phyloP scores from a whole-genome alignment of 2,888 invertebrate species.

The Elmis aenea region DNA sequence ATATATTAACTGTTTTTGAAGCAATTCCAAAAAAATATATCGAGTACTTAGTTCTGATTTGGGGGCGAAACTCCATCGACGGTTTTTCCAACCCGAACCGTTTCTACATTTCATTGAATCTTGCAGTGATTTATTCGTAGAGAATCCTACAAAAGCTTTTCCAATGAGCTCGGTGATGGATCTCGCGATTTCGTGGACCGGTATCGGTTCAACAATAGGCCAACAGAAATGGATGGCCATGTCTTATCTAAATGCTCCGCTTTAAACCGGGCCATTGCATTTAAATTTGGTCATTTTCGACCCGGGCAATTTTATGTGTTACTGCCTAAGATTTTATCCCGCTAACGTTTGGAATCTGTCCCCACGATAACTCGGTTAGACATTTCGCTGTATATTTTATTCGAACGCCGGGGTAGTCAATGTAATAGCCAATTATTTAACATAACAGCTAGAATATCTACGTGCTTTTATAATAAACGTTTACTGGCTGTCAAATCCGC shows the following conservation, averaged over 20 bases:
- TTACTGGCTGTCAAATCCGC: too few species aligned
- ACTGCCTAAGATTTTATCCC: conserved; percentile 10
- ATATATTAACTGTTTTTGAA: too few species aligned
- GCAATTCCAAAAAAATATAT: too few species aligned
- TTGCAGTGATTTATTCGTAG: background rate
- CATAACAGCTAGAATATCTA: too few species aligned
- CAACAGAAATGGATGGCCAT: conserved; percentile 40
- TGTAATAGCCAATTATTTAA: too few species aligned
- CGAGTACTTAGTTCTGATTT: too few species aligned
- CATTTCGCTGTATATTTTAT: too few species aligned
- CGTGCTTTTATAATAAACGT: too few species aligned
- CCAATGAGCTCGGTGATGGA: too few species aligned
- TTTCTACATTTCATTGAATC: background rate
- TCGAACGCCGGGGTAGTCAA: too few species aligned
- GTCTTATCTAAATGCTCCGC: conserved; percentile 47
- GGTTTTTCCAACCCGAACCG: background rate
- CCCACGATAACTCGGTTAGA: too few species aligned
- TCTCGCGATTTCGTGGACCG: conserved; percentile 6
- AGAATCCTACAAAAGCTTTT: background rate
- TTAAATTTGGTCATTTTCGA: conserved; percentile 43
- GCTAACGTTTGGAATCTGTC: conserved; percentile 7
- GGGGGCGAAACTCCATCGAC: too few species aligned
- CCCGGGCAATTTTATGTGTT: conserved; percentile 15
- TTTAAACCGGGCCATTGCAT: conserved; percentile 47
- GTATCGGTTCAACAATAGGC: conserved; percentile 10